Evolutionary conservation across 2,888 invertebrate species (phyloP).

Genomic region (Philaethria dido): DNA sequence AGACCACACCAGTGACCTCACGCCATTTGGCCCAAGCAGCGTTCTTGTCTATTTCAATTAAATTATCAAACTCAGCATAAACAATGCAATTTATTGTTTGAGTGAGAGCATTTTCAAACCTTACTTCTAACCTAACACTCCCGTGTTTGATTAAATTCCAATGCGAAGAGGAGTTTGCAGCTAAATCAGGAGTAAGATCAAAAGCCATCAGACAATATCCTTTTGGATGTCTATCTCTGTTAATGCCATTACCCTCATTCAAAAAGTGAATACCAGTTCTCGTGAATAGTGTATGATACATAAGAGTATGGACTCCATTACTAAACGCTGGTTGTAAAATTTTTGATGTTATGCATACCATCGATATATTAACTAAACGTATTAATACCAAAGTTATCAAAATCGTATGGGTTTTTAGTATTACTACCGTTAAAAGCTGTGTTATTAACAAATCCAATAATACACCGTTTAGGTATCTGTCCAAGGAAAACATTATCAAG

Average conservation of each 20-base stretch:
- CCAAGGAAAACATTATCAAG: slow-evolving; percentile 47
- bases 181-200: no score
- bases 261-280: slow-evolving; percentile 47
- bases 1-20: no score
- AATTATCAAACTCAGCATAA: no score
- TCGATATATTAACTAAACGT: slow-evolving; percentile 16
- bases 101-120: slow-evolving; percentile 44
- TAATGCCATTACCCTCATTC: no score
- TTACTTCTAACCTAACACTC: slow-evolving; percentile 45
- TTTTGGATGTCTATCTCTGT: no score
- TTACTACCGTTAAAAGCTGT: slow-evolving; percentile 43
- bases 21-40: no score
- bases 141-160: slow-evolving; percentile 47
- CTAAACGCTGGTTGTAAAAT: slow-evolving; percentile 38
- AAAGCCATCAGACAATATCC: no score
- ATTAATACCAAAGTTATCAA: slow-evolving; percentile 44
- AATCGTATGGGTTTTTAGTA: slow-evolving; percentile 45
- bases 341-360: slow-evolving; percentile 38
- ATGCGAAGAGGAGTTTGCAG: slow-evolving; percentile 41
- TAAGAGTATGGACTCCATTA: slow-evolving; percentile 27
- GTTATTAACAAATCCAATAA: slow-evolving; percentile 44
- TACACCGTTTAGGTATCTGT: slow-evolving; percentile 42
- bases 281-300: slow-evolving; percentile 46
- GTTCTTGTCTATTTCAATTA: no score
- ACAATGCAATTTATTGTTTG: slow-evolving; percentile 46